Evolutionary conservation across 2,888 invertebrate genomes (phyloP).

Genomic region (Phasia obesa): DNA sequence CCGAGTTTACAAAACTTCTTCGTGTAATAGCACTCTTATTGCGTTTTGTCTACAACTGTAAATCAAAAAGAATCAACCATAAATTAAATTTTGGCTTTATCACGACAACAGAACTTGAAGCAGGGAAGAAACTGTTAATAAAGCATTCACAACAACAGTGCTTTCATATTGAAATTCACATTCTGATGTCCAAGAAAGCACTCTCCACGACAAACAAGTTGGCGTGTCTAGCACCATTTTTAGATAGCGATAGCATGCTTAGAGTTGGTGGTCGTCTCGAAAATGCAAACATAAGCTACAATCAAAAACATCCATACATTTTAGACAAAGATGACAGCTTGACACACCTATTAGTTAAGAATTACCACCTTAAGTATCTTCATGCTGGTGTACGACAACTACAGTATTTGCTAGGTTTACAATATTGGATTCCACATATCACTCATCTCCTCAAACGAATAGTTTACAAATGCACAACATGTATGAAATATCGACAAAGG

Average conservation of each 20-base stretch:
- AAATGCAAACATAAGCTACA: conserved; percentile 63
- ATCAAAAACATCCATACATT: conserved; percentile 62
- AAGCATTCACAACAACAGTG: neutral
- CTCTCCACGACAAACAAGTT: conserved; percentile 57
- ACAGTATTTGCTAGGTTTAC: too few relatives aligned
- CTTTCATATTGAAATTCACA: conserved; percentile 1
- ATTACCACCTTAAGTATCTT: conserved; percentile 22
- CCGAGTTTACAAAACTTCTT: neutral
- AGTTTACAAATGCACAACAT: conserved; percentile 59
- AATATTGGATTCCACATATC: too few relatives aligned
- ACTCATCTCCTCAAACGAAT: conserved; percentile 41
- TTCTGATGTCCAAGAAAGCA: conserved; percentile 2
- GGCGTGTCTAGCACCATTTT: conserved; percentile 61
- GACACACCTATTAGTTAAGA: neutral
- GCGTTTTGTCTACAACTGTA: conserved; percentile 23
- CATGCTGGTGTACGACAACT: conserved; percentile 22
- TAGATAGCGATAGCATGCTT: conserved; percentile 58
- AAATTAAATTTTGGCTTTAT: neutral
- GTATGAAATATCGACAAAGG: too few relatives aligned
- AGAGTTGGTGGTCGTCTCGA: conserved; percentile 67
- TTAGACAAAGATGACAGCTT: conserved; percentile 21
- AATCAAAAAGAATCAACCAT: neutral
- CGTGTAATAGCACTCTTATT: conserved; percentile 9
- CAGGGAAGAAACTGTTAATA: neutral
- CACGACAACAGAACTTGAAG: conserved; percentile 6